These are phyloP conservation scores for Dynastes tityus DNA, from an alignment of 2,888 invertebrate genomes.

Conservation along the genomic window DNA sequence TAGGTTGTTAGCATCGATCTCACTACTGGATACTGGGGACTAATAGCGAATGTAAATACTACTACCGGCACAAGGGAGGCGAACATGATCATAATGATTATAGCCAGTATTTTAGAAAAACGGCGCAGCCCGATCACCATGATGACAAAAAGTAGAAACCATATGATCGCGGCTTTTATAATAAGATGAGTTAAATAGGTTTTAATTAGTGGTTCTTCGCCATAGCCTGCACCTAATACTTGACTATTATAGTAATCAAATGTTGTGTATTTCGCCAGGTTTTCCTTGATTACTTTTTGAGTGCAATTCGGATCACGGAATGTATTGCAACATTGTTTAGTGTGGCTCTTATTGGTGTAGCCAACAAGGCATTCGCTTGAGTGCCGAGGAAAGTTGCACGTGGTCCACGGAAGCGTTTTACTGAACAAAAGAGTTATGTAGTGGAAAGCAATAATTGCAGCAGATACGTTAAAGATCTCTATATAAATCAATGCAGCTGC, in stretches of 20 bases:
- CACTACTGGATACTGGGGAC: slow-evolving; percentile 38
- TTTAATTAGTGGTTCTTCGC: not conserved
- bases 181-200: slow-evolving; percentile 4
- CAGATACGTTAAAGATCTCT: slow-evolving; percentile 36
- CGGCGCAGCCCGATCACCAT: slow-evolving; percentile 41
- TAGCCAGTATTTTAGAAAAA: slow-evolving; percentile 28
- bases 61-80: slow-evolving; percentile 35
- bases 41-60: slow-evolving; percentile 41
- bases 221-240: slow-evolving; percentile 37
- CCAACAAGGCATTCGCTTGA: slow-evolving; percentile 22
- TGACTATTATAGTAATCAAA: slow-evolving; percentile 45
- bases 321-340: slow-evolving; percentile 10
- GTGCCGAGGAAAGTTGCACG: slow-evolving; percentile 30
- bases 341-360: not conserved
- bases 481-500: slow-evolving; percentile 21
- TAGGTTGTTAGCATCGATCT: not conserved
- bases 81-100: slow-evolving; percentile 36
- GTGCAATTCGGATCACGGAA: slow-evolving; percentile 24
- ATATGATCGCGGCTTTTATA: slow-evolving; percentile 1
- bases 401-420: slow-evolving; percentile 33
- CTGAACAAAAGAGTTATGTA: slow-evolving; percentile 34
- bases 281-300: not conserved
- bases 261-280: slow-evolving; percentile 30
- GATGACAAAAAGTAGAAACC: slow-evolving; percentile 42
- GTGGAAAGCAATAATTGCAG: slow-evolving; percentile 27